Conservation (phyloP, 2,113 vertebrate genomes). For the Poicephalus gulielmi region DNA sequence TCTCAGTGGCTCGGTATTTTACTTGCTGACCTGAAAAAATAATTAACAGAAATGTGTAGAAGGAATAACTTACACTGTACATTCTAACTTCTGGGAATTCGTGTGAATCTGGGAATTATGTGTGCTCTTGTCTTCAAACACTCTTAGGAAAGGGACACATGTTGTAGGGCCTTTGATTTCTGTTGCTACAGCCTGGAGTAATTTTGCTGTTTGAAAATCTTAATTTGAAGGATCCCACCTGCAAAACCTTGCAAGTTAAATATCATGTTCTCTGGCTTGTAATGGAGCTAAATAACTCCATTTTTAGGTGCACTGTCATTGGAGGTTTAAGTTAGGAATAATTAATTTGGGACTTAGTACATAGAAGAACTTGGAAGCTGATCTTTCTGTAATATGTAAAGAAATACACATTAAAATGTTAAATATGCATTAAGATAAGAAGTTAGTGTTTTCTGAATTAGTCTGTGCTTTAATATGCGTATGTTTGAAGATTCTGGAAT, state of each 20-base stretch:
- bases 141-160: not conserved
- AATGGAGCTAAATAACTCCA: not conserved
- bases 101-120: not conserved
- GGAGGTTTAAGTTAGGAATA: not conserved
- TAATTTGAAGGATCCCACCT: not conserved
- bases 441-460: not conserved
- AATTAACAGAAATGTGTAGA: not conserved
- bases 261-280: not conserved
- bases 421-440: not conserved
- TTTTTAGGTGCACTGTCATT: not conserved
- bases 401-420: not conserved
- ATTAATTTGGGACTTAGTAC: not conserved
- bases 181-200: not conserved
- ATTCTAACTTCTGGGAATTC: not conserved
- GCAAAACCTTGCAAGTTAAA: not conserved
- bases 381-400: not conserved
- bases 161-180: not conserved
- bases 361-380: not conserved
- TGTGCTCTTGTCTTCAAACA: not conserved
- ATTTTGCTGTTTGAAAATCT: not conserved
- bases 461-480: not conserved
- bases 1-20: not conserved
- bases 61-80: not conserved
- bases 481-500: not conserved
- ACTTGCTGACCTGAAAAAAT: not conserved